Evolutionary conservation across 2,113 vertebrate species (phyloP), one percentile per base, ranked within the genome.

Genomic region (Neolamprologus toae): DNA sequence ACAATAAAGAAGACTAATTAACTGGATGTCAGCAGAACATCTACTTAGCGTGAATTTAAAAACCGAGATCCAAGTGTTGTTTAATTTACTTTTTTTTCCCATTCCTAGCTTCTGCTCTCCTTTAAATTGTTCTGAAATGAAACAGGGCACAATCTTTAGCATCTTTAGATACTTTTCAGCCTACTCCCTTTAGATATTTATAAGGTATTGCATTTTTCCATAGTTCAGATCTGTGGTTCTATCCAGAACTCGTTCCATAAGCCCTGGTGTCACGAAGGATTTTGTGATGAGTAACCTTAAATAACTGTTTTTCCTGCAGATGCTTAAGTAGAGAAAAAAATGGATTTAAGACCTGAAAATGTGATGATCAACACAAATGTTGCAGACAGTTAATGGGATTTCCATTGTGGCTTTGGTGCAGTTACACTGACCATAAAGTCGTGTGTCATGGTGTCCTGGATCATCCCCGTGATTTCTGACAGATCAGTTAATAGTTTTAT

Each of bases 1-100:
- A 86, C 90, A 90, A 81, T 51, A 90, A 81, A 93, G 63, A 51
- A 16, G 26, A 26, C 78, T 76, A 66, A 83, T 90, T 92, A 86
- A 85, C 82, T 86, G 90, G 86, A 87, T 84, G 81, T 88, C 86
- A 85, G 87, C 68, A 86, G 89, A 89, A 80, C 83, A 54, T 81
- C 53, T 23, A 55, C 31, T 26, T n/a, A 33, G 53, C 33, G 8
- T 71, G 5, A 6, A 33, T 23, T 68, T 63, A 6, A 82, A 88
- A 86, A 26, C 6, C n/a, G 28, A 47, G 85, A 54, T 33, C 37
- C 42, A 16, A 59, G 79, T 51, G 16, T 81, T 9, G 26, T 85
- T 87, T 51, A 6, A 35, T 13, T 45, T n/a, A 6, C 12, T 35
- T 68, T 2, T 3, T 3, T 21, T 81, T 5, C 45, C 51, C 17